These are phyloP conservation scores for Artemia franciscana DNA, from an alignment of 1,140 invertebrate species.

Conservation along the genomic window DNA sequence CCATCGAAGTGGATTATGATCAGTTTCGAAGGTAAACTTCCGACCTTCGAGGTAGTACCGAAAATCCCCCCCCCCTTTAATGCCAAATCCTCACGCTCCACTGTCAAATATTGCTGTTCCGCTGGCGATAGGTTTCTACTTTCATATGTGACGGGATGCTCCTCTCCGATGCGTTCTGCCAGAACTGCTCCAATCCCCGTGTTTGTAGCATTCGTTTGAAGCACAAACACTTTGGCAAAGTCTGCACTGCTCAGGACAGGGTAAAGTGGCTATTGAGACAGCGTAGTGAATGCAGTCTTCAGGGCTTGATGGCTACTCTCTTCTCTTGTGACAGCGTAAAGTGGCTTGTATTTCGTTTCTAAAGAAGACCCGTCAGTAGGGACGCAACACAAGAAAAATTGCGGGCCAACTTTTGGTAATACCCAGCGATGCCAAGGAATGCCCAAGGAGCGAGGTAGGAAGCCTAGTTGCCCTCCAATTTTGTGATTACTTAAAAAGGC, in stretches of 20 bases:
- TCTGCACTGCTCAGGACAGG: slow-evolving; percentile 2
- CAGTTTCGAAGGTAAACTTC: slow-evolving; percentile 18
- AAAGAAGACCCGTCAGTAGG: no score
- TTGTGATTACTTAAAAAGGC: no score
- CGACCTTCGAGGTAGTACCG: slow-evolving; percentile 18
- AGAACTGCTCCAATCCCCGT: slow-evolving; percentile 1
- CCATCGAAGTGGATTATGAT: slow-evolving; percentile 19
- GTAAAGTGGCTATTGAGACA: no score
- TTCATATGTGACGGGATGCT: slow-evolving; percentile 18
- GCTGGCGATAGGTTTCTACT: slow-evolving; percentile 18
- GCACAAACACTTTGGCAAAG: background rate
- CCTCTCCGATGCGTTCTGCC: background rate
- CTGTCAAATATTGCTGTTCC: slow-evolving; percentile 20
- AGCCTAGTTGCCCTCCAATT: no score
- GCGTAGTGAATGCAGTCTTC: background rate
- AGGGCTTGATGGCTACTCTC: no score
- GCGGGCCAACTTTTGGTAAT: no score
- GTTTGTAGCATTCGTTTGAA: slow-evolving; percentile 1
- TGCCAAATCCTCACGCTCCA: slow-evolving; percentile 20
- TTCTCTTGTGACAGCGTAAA: no score
- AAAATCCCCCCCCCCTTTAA: slow-evolving; percentile 15
- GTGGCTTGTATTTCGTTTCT: no score
- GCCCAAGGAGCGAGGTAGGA: no score
- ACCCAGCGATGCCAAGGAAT: no score
- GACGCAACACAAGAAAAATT: no score